Evolutionary conservation across 1,140 invertebrate genomes (phyloP), one percentile per base, ranked within the genome.

Genomic region (Drosophila erecta): DNA sequence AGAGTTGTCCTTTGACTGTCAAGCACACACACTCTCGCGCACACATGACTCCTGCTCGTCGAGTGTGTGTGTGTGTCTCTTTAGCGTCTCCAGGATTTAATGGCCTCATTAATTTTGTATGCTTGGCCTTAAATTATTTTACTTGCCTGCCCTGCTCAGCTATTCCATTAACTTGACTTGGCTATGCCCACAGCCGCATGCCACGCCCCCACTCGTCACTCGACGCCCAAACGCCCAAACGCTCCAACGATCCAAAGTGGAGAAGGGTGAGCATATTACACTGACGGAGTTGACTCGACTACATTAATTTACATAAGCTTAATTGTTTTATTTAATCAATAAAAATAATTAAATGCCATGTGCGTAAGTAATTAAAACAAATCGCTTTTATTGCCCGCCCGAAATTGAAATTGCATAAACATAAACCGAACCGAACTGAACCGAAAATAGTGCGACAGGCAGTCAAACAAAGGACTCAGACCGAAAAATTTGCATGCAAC

Each of bases 311-410:
- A 80, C 84, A 90, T 89, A 89, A 89, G 87, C 84, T 90, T 89
- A 90, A 89, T 89, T 89, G 84, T 89, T 89, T 89, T 89, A 89
- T 89, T 89, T 89, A 89, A 89, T 89, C 85, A 89, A 89, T 89
- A 89, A 89, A 86, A 89, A 89, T 89, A 89, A 89, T 90, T 84
- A 90, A 89, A 89, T 89, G 80, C 79, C 84, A 89, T 89, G 84
- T 89, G 85, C 84, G 85, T 89, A 85, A 80, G 76, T 89, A 89
- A 89, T 89, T 84, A 89, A 89, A 89, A 90, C 84, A 89, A 89
- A 89, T 89, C 85, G 85, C 57, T 89, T 89, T 90, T 84, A 84
- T 79, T 72, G 79, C 83, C 41, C 71, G 62, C 51, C 74, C 37
- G 49, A 87, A 87, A 89, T 89, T 89, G 84, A 83, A 89, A 87